These are phyloP conservation scores for Ptychodera flava DNA, from an alignment of 35 echinoderm and acorn worm species.

Conservation along the genomic window DNA sequence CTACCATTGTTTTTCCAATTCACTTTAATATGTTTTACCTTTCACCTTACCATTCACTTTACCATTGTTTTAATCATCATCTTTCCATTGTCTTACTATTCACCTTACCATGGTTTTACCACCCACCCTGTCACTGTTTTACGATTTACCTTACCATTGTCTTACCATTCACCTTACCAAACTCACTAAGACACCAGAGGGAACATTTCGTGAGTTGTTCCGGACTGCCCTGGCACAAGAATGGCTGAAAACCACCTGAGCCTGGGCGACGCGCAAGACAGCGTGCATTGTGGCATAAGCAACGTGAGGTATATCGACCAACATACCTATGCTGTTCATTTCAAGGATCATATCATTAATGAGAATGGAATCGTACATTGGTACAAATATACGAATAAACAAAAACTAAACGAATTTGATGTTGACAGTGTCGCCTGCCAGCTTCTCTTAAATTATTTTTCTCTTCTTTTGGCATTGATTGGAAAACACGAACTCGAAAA, in stretches of 20 bases:
- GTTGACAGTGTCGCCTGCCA: too few relatives aligned
- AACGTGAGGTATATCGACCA: constrained; percentile 8
- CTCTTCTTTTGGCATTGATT: too few relatives aligned
- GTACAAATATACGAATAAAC: too few relatives aligned
- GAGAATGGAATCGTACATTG: too few relatives aligned
- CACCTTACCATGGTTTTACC: neutral
- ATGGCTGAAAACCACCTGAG: constrained; percentile 18
- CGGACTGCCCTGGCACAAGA: neutral
- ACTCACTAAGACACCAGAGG: neutral
- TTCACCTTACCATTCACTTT: neutral
- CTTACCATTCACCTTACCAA: constrained; percentile 17
- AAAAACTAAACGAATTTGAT: too few relatives aligned
- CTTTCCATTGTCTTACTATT: neutral
- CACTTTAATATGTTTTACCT: neutral
- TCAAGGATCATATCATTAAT: constrained; percentile 10
- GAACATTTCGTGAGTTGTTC: neutral
- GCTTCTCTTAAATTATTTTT: too few relatives aligned
- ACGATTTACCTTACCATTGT: neutral
- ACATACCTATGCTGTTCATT: constrained; percentile 23
- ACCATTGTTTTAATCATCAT: neutral
- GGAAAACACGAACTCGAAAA: too few relatives aligned
- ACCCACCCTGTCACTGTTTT: neutral
- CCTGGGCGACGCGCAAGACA: neutral
- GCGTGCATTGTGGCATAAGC: neutral
- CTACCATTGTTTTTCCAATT: neutral